phyloP scores from a whole-genome alignment of 2,797 vertebrate species.

The Lagodon rhomboides region DNA sequence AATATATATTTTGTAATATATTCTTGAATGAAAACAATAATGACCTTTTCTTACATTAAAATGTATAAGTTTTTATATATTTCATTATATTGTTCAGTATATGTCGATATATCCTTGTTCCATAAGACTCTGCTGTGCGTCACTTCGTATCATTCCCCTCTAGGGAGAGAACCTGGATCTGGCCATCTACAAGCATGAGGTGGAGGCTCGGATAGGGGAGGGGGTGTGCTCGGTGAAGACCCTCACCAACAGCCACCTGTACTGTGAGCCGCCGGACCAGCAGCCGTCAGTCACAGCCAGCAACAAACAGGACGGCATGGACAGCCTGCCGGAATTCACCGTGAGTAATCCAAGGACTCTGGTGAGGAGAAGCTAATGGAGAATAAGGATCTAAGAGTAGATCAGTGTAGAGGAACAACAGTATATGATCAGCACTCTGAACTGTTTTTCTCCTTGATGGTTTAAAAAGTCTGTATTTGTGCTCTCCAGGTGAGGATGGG shows the following conservation, averaged over 20 bases:
- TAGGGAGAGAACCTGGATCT: constrained; percentile 96
- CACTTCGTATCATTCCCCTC: background rate
- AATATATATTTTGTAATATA: too few species aligned
- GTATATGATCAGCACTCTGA: background rate
- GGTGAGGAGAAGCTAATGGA: background rate
- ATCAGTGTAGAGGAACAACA: background rate
- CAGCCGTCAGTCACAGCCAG: constrained; percentile 86
- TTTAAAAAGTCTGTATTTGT: background rate
- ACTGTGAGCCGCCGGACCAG: constrained; percentile 93
- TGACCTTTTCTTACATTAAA: too few species aligned
- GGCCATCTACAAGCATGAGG: constrained; percentile 95
- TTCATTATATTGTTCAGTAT: too few species aligned
- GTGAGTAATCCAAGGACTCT: constrained; percentile 77
- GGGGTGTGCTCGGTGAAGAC: constrained; percentile 95
- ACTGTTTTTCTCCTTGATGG: background rate
- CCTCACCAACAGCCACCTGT: constrained; percentile 93
- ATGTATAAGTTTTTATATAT: too few species aligned
- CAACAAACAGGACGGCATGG: constrained; percentile 86
- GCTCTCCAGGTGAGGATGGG: constrained; percentile 93
- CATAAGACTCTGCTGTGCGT: background rate
- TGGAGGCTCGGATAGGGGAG: constrained; percentile 94
- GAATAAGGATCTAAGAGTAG: background rate
- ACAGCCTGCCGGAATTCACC: constrained; percentile 93
- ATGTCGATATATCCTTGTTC: too few species aligned
- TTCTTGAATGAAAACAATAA: too few species aligned